Evolutionary conservation across 2,797 vertebrate species (phyloP), one percentile per base, ranked within the genome.

Genomic region (Serranus cabrilla): DNA sequence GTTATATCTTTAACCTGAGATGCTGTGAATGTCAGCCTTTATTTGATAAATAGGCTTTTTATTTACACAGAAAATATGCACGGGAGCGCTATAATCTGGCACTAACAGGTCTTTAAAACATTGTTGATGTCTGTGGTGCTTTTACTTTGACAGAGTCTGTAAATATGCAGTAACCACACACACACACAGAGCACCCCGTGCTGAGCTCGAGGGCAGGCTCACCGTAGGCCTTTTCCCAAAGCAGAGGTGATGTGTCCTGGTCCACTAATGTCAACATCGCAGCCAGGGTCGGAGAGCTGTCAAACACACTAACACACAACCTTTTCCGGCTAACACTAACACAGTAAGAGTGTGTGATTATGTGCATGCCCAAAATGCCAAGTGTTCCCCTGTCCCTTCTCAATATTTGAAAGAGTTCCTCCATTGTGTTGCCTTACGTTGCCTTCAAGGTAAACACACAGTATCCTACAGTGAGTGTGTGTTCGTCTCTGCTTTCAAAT

Each of bases 211-310:
- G 74, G 87, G 78, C 75, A 79, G 71, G 25, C 70, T 82, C 84
- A 78, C 85, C 70, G 49, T 85, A 66, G 87, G 87, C 80, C 70
- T 85, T 89, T 89, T 84, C 85, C 83, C 81, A 90, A 91, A 93
- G 91, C 86, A 93, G 91, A 92, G 88, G 87, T 91, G 90, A 93
- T 80, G 86, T 90, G 89, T 92, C 90, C 84, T 70, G 65, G 74
- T 80, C 85, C 71, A 87, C 91, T 87, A 88, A 78, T 83, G 89
- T 94, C 92, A 94, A 78, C 77, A 71, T 81, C 74, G 52, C 87
- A 82, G 89, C 86, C 81, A 62, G 87, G 62, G 64, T 84, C 61
- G 14, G 27, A 71, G 85, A 67, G 55, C 91, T 92, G 92, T 93
- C 92, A 93, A 90, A 91, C 81, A 89, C 72, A 71, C 87, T 93